Conservation (phyloP, 1,140 invertebrate species). For the Steinernema khuongi region DNA sequence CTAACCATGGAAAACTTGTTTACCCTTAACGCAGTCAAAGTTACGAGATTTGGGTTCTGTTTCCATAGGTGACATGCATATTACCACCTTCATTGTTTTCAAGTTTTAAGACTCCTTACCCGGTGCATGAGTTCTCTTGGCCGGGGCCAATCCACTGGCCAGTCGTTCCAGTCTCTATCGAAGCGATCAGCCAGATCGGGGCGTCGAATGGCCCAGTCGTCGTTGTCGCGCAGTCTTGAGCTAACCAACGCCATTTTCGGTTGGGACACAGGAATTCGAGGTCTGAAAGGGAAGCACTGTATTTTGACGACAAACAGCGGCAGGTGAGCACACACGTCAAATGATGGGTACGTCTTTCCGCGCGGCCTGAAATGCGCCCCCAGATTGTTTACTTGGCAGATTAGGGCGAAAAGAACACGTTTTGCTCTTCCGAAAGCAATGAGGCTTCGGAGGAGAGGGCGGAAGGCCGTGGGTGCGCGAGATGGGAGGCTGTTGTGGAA, state of each 20-base stretch:
- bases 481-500: too few species aligned
- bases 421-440: background rate
- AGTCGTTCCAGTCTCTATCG: conserved; percentile 43
- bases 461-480: too few species aligned
- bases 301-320: background rate
- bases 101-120: conserved; percentile 43
- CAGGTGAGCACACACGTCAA: background rate
- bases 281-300: too few species aligned
- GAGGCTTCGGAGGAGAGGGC: too few species aligned
- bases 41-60: conserved; percentile 19
- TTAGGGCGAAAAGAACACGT: background rate
- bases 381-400: background rate
- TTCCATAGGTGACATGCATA: background rate
- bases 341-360: background rate
- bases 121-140: conserved; percentile 48
- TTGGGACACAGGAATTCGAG: too few species aligned
- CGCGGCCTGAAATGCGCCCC: background rate
- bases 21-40: too few species aligned
- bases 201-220: background rate
- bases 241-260: too few species aligned
- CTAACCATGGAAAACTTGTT: too few species aligned
- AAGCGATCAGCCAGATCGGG: background rate
- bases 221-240: too few species aligned
- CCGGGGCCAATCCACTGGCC: conserved; percentile 54
- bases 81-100: background rate